Base-by-base conservation (phyloP, 2,113 vertebrate species). In the Anhinga rufa region DNA sequence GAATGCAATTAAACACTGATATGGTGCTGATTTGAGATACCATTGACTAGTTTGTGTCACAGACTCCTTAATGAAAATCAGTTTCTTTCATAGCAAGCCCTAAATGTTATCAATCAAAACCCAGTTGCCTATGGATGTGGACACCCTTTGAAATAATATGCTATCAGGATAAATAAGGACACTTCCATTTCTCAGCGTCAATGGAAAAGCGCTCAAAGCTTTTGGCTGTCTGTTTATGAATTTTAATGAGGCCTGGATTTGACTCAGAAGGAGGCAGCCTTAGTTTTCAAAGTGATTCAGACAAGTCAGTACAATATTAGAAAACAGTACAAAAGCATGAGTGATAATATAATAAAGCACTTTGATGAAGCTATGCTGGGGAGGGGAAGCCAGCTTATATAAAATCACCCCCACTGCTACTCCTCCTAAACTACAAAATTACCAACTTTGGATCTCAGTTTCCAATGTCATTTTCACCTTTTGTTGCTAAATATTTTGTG, bases 181-280 rank as follows among this genome's bases (percentile, higher is more conserved):
- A 71, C 72, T 94, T 86, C 60, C 10, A 84, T 91, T 96, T 95
- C 82, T 95, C 91, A 93, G 62, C 9, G 1, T 88, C 87, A 88
- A 44, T 86, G 66, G 62, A 95, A 88, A 96, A 96, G 8, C 0
- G 29, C 87, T 96, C 90, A 94, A 94, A 96, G 92, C 85, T 95
- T 95, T 90, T 91, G 76, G 64, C 89, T 96, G 92, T 24, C 91
- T 86, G 49, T 94, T 91, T 86, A 89, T 97, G 93, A 96, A 96
- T 97, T 96, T 96, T 96, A 93, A 97, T 95, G 74, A 96, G 48
- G 72, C 58, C 80, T 95, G 93, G 75, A 95, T 96, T 96, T 93
- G 66, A 92, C 94, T 96, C 93, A 82, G 88, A 97, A 96, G 88
- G 77, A 95, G 87, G 91, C 90, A 95, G 90, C 42, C 44, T 68